phyloP scores from a whole-genome alignment of 1,140 invertebrate genomes.

The Bombus waltoni region DNA sequence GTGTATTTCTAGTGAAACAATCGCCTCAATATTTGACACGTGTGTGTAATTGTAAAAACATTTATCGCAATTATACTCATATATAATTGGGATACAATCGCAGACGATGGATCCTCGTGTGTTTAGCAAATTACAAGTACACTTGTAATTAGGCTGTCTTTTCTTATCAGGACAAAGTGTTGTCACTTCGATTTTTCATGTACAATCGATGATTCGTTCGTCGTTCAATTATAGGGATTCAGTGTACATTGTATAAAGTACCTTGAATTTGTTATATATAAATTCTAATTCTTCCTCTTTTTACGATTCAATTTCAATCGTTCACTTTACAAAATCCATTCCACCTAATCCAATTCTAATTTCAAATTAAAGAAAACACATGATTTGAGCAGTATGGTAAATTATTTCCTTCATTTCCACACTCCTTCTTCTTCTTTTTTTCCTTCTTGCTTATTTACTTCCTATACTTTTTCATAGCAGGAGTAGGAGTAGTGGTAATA shows the following conservation, averaged over 20 bases:
- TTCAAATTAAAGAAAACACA: background rate
- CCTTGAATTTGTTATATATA: slow-evolving; percentile 26
- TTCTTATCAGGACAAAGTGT: slow-evolving; percentile 13
- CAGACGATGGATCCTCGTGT: slow-evolving; percentile 29
- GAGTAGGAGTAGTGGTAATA: background rate
- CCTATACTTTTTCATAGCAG: background rate
- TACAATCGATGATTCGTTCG: slow-evolving; percentile 62
- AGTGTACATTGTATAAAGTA: slow-evolving; percentile 34
- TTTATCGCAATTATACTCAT: background rate
- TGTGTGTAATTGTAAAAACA: slow-evolving; percentile 35
- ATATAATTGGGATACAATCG: background rate
- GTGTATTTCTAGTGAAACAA: background rate
- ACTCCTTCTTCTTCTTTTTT: background rate
- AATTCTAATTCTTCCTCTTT: slow-evolving; percentile 11
- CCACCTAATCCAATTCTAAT: background rate
- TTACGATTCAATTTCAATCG: slow-evolving; percentile 13
- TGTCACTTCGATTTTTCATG: slow-evolving; percentile 76
- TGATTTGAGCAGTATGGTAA: slow-evolving; percentile 34
- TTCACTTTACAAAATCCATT: background rate
- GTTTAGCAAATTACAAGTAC: slow-evolving; percentile 46
- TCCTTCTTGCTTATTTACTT: background rate
- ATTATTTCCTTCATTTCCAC: background rate
- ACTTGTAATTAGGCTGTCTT: slow-evolving; percentile 60
- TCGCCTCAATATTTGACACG: background rate
- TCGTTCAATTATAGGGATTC: slow-evolving; percentile 55